phyloP scores from a whole-genome alignment of 2,888 invertebrate species.

The Chaetogeoica ovagalla region DNA sequence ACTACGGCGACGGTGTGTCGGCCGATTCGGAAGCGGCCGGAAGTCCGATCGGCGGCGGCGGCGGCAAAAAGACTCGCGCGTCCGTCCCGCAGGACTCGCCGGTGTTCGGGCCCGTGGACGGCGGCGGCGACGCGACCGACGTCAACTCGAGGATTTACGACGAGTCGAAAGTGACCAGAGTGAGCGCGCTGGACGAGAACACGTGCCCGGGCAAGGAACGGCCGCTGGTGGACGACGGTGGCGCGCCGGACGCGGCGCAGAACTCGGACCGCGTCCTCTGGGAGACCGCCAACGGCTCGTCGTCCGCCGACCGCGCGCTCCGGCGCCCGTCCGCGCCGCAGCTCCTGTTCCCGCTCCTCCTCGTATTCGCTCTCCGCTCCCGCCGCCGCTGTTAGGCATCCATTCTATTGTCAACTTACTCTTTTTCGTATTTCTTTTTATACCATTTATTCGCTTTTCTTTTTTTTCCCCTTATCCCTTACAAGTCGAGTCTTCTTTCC shows the following conservation, averaged over 20 bases:
- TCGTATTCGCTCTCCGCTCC: not conserved
- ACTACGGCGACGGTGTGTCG: not conserved
- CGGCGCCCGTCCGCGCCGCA: not conserved
- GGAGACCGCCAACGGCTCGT: slow-evolving; percentile 14
- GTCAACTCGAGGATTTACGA: not conserved
- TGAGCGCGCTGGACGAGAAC: slow-evolving; percentile 23
- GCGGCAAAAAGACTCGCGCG: not conserved
- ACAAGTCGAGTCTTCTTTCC: too few relatives aligned
- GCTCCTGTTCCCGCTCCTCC: too few relatives aligned
- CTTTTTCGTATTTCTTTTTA: too few relatives aligned
- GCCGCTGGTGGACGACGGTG: slow-evolving; percentile 19
- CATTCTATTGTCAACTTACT: not conserved
- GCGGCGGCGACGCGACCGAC: too few relatives aligned
- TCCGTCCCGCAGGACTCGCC: not conserved
- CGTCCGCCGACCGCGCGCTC: not conserved
- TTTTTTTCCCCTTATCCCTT: too few relatives aligned
- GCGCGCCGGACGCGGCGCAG: slow-evolving; percentile 45
- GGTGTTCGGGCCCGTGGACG: too few relatives aligned
- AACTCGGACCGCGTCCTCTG: slow-evolving; percentile 47
- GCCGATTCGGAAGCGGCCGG: not conserved
- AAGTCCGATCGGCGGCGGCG: not conserved
- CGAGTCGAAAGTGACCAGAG: not conserved
- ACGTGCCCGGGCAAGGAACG: slow-evolving; percentile 49
- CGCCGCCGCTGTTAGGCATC: not conserved
- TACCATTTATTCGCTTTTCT: too few relatives aligned